Base-by-base conservation (phyloP, 2,797 vertebrate genomes). In the Geotrypetes seraphini region DNA sequence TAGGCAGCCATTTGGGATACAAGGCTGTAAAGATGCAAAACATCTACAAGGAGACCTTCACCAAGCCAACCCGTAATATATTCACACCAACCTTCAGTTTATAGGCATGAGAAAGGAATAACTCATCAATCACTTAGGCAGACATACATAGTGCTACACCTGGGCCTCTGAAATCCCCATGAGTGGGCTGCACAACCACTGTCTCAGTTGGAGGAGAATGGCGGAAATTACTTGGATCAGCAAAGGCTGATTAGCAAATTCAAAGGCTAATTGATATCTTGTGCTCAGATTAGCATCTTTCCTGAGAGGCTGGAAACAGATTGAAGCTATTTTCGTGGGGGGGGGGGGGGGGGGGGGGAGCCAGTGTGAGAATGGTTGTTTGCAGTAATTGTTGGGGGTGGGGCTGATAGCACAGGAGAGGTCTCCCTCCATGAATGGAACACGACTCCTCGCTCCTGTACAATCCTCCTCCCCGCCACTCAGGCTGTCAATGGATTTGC, bases 401-500 rank as follows among this genome's bases (percentile, higher is more conserved):
- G n/a, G n/a, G n/a, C n/a, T n/a, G n/a, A n/a, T n/a, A n/a, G n/a
- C n/a, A n/a, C n/a, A n/a, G n/a, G n/a, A n/a, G n/a, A n/a, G n/a
- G n/a, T n/a, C n/a, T n/a, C n/a, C n/a, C n/a, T n/a, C n/a, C n/a
- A n/a, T n/a, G n/a, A n/a, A n/a, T n/a, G n/a, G n/a, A n/a, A n/a
- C n/a, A n/a, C n/a, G n/a, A n/a, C n/a, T n/a, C n/a, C n/a, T n/a
- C n/a, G n/a, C n/a, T n/a, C n/a, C n/a, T n/a, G n/a, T n/a, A n/a
- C n/a, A n/a, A n/a, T n/a, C n/a, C n/a, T n/a, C n/a, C n/a, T n/a
- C n/a, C n/a, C n/a, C n/a, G n/a, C n/a, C n/a, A n/a, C n/a, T n/a
- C n/a, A n/a, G n/a, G n/a, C n/a, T n/a, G n/a, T n/a, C n/a, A 63
- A 61, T 53, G 29, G 25, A 40, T 60, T 52, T 57, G 63, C 63